These are phyloP conservation scores for Pangasianodon gigas DNA, from an alignment of 2,113 vertebrate genomes.

Conservation along the genomic window DNA sequence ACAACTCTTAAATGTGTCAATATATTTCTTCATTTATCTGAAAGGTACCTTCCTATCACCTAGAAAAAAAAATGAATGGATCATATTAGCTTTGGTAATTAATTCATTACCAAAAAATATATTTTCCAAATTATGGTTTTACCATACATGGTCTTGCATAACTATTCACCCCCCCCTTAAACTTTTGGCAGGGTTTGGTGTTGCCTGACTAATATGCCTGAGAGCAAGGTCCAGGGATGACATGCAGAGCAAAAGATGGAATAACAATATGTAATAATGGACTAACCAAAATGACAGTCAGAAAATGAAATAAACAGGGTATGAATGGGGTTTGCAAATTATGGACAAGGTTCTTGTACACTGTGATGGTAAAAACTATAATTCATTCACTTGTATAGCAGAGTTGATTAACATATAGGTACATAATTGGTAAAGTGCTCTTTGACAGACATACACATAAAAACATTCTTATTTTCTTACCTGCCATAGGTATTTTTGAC, in stretches of 20 bases:
- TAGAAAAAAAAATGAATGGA: too few relatives aligned
- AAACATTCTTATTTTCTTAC: conserved; percentile 69
- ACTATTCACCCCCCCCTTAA: not conserved
- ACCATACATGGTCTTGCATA: not conserved
- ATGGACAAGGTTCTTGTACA: not conserved
- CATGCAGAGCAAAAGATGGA: not conserved
- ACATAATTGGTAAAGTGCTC: not conserved
- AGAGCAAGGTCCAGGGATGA: conserved; percentile 3
- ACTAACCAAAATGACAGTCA: not conserved
- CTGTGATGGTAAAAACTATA: not conserved
- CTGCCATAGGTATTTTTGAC: conserved; percentile 91
- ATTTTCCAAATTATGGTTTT: too few relatives aligned
- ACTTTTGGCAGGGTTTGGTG: not conserved
- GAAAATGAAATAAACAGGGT: not conserved
- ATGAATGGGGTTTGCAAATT: not conserved
- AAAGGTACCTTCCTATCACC: too few relatives aligned
- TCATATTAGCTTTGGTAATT: too few relatives aligned
- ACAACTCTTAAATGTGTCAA: not conserved
- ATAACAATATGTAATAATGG: not conserved
- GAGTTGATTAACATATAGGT: not conserved
- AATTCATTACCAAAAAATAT: not conserved
- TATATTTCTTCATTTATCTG: too few relatives aligned
- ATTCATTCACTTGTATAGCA: not conserved
- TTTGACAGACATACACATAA: conserved; percentile 13
- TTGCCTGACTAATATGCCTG: conserved; percentile 12